phyloP scores from a whole-genome alignment of 2,888 invertebrate genomes.

The Melipona bicolor region DNA sequence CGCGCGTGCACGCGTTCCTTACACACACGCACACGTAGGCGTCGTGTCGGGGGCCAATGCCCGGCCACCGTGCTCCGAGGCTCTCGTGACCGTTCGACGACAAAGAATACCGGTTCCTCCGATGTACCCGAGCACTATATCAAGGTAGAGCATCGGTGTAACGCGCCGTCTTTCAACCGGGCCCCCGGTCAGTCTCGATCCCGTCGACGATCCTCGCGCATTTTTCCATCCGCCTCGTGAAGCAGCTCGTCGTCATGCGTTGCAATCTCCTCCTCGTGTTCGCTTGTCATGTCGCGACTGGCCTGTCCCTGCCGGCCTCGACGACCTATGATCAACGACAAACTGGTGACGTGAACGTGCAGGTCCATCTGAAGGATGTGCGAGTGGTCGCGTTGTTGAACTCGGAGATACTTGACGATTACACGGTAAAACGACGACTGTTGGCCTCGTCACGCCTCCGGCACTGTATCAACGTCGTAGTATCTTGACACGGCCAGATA shows the following conservation, averaged over 20 bases:
- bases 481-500: constrained; percentile 29
- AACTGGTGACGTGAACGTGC: constrained; percentile 91
- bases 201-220: constrained; percentile 42
- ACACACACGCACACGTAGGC: too few relatives aligned
- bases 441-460: background rate
- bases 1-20: constrained; percentile 1
- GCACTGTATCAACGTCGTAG: too few relatives aligned
- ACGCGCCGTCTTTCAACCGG: constrained; percentile 42
- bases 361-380: constrained; percentile 91
- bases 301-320: constrained; percentile 81
- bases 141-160: constrained; percentile 47
- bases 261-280: constrained; percentile 83
- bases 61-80: constrained; percentile 66
- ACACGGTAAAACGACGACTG: constrained; percentile 85
- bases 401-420: constrained; percentile 86
- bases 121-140: constrained; percentile 53
- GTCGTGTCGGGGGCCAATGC: constrained; percentile 62
- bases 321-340: constrained; percentile 89
- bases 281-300: constrained; percentile 69
- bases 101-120: constrained; percentile 70
- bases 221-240: constrained; percentile 41
- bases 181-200: constrained; percentile 38
- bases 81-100: constrained; percentile 57
- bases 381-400: constrained; percentile 89
- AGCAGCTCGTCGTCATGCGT: constrained; percentile 44